Evolutionary conservation across 2,113 vertebrate species (phyloP), one percentile per base, ranked within the genome.

Genomic region (Dicrurus megarhynchus): DNA sequence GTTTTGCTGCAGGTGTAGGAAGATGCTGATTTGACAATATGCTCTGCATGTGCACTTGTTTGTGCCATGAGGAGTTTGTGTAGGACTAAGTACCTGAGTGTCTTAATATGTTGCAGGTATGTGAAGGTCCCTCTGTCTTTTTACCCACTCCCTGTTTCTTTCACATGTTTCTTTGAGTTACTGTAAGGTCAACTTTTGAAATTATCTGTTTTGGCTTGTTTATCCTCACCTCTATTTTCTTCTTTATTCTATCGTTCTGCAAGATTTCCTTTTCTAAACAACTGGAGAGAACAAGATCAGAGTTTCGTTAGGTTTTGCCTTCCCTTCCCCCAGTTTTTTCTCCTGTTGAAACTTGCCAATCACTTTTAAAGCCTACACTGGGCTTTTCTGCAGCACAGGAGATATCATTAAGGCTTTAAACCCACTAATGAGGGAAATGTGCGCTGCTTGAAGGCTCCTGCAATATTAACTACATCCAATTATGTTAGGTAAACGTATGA

Each of bases 391-490:
- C 93, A 92, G 88, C 56, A 33, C 79, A 89, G 90, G 90, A 97
- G 96, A 95, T 96, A 96, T 93, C 93, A 95, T 97, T 96, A 97
- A 96, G 92, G 88, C 95, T 95, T 96, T 97, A 97, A 95, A 96
- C 90, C 79, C 90, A 78, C 96, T 97, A 97, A 96, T 96, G 92
- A 97, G 93, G 92, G 95, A 96, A 96, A 94, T 96, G 93, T 89
- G 93, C 73, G 3, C 96, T 95, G 96, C 96, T 97, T 97, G 96
- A 95, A 97, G 96, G 96, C 96, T 96, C 86, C 95, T 97, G 96
- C 96, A 97, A 95, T 97, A 97, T 96, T 97, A 97, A 97, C 95
- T 94, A 96, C 95, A 92, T 97, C 95, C 96, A 97, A 97, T 97
- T 97, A 96, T 96, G 96, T 95, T 97, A 95, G 96, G 96, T 96